A percentile compares a stretch with the other conserved stretches of the same genome.
phyloP scores from a whole-genome alignment of 2,113 vertebrate genomes.

The Coryphaenoides rupestris region DNA sequence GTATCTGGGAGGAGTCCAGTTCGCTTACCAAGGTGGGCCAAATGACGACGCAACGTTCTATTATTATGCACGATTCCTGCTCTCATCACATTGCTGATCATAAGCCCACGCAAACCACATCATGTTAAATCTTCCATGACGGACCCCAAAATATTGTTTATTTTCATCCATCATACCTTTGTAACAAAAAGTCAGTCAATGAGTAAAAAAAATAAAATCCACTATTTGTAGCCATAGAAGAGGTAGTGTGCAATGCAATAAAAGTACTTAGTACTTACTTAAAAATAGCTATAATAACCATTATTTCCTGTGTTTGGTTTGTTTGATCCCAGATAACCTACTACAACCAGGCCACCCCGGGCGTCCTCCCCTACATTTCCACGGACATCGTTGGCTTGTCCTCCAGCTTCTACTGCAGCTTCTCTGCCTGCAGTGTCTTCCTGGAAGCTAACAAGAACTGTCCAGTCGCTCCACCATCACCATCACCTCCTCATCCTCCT shows the following conservation, averaged over 20 bases:
- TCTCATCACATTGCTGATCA: conserved; percentile 2
- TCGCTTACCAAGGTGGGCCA: conserved; percentile 79
- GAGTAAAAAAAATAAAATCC: too few relatives aligned
- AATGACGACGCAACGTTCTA: conserved; percentile 4
- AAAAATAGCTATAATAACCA: not conserved
- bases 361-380: conserved; percentile 86
- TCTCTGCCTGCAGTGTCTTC: conserved; percentile 83
- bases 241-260: not conserved
- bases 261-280: too few relatives aligned
- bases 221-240: too few relatives aligned
- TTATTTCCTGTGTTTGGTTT: not conserved
- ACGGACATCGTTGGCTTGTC: conserved; percentile 88
- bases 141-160: too few relatives aligned
- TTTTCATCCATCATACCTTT: too few relatives aligned
- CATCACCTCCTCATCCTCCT: too few relatives aligned
- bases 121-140: too few relatives aligned
- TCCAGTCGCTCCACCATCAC: conserved; percentile 17
- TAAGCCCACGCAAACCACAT: not conserved
- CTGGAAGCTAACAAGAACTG: conserved; percentile 83
- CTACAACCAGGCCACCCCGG: conserved; percentile 89
- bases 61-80: not conserved
- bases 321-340: conserved; percentile 81
- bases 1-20: conserved; percentile 79
- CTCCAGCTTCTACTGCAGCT: conserved; percentile 78
- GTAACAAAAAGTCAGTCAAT: too few relatives aligned